A percentile compares a stretch with the other conserved stretches of the same genome.
Evolutionary conservation across 2,888 invertebrate species (phyloP).

Genomic region (Drosophila suboccidentalis): DNA sequence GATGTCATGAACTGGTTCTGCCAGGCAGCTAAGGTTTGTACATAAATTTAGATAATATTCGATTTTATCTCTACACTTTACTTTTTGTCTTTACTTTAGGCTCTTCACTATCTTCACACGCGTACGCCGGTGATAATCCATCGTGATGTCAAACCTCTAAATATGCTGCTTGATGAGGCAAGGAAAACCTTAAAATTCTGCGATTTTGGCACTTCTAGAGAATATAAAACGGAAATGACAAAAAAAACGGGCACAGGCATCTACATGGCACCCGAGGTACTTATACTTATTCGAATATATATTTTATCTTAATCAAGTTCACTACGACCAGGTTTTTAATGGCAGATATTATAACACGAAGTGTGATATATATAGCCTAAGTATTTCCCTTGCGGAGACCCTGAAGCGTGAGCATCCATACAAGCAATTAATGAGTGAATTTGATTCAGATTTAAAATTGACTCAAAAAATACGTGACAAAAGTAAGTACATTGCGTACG

Average conservation of each 20-base stretch:
- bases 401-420: neutral
- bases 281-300: neutral
- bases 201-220: neutral
- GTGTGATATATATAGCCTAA: neutral
- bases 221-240: neutral
- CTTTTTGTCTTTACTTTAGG: neutral
- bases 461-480: neutral
- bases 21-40: neutral
- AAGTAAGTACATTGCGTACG: neutral
- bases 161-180: neutral
- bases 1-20: neutral
- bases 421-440: neutral
- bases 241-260: neutral
- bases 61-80: neutral
- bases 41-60: neutral
- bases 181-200: neutral
- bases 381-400: slow-evolving; percentile 3
- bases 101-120: neutral
- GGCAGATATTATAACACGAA: neutral
- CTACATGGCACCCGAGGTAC: slow-evolving; percentile 11
- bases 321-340: neutral
- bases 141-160: slow-evolving; percentile 1
- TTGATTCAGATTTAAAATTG: neutral
- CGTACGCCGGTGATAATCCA: neutral
- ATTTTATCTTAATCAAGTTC: too few relatives aligned